Evolutionary conservation across 2,113 vertebrate species (phyloP).

Genomic region (Crotalus helleri): DNA sequence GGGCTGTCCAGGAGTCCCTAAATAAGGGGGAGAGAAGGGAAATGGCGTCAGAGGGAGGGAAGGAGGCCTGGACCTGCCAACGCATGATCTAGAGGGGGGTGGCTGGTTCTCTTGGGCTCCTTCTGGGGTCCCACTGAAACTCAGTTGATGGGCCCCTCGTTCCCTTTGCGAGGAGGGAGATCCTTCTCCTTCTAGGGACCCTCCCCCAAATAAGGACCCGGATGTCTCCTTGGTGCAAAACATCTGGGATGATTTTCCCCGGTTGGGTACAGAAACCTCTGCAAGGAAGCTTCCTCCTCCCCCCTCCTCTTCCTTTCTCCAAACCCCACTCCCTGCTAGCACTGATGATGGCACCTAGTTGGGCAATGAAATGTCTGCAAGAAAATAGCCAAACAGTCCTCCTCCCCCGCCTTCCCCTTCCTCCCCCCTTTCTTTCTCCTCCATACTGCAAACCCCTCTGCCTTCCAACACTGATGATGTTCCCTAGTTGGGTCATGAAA

Average conservation of each 20-base stretch:
- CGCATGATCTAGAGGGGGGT: background rate
- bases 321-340: background rate
- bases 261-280: background rate
- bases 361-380: background rate
- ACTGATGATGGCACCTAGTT: background rate
- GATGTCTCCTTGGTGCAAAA: background rate
- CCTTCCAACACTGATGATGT: background rate
- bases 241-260: background rate
- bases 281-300: background rate
- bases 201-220: background rate
- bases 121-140: background rate
- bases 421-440: no score
- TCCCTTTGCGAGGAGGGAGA: background rate
- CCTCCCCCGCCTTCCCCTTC: no score
- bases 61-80: background rate
- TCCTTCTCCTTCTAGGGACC: background rate
- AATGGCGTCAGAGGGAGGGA: background rate
- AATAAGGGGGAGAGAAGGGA: background rate
- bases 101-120: background rate
- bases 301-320: background rate
- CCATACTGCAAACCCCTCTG: background rate
- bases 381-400: background rate
- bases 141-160: background rate
- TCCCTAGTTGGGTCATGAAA: no score
- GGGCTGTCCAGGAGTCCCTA: background rate